A percentile compares a stretch with the other conserved stretches of the same genome.
Conservation (phyloP, 2,113 vertebrate genomes). For the Donacobius atricapilla region DNA sequence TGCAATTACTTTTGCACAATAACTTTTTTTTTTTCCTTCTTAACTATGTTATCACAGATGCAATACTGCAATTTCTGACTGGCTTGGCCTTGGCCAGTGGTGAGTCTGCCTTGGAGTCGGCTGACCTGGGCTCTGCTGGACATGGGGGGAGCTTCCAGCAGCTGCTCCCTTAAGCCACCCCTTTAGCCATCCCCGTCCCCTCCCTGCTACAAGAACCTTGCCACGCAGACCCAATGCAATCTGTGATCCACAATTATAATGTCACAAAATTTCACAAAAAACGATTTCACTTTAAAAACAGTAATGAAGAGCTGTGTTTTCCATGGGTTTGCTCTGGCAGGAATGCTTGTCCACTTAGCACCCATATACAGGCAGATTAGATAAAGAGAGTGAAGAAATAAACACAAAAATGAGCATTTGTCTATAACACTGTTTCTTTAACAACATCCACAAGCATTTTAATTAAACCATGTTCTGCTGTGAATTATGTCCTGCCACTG, state of each 20-base stretch:
- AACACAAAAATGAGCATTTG: not conserved
- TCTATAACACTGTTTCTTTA: not conserved
- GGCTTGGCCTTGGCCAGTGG: not conserved
- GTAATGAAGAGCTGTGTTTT: not conserved
- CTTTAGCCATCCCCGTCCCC: too few species aligned
- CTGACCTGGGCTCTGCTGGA: not conserved
- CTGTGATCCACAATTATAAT: not conserved
- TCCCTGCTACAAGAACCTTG: not conserved
- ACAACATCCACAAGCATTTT: not conserved
- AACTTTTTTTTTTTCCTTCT: not conserved
- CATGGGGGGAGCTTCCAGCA: not conserved
- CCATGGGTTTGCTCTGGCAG: not conserved
- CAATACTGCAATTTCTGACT: not conserved
- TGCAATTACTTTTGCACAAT: not conserved
- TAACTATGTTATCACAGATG: not conserved
- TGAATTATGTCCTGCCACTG: not conserved
- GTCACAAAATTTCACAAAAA: not conserved
- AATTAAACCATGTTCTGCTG: not conserved
- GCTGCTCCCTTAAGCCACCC: not conserved
- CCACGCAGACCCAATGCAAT: not conserved
- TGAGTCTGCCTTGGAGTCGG: not conserved
- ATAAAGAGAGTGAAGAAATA: not conserved
- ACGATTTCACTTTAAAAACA: not conserved
- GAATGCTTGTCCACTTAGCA: not conserved
- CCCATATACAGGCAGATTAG: not conserved